Conservation (phyloP, 2,113 vertebrate species). For the Pygoscelis antarcticus region DNA sequence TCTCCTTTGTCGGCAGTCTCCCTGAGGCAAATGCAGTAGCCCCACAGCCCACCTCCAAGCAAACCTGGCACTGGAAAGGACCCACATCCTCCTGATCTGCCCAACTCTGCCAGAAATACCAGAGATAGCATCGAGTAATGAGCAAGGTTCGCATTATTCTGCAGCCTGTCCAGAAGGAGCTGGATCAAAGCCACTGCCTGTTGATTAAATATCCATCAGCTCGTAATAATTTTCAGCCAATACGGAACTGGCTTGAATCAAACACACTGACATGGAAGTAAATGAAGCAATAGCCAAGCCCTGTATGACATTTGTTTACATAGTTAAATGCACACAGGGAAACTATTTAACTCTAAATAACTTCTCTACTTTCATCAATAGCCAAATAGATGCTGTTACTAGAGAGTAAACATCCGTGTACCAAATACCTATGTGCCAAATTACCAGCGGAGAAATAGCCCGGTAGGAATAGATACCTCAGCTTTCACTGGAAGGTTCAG, state of each 20-base stretch:
- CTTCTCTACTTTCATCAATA: neutral
- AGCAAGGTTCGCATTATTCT: neutral
- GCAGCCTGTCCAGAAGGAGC: conserved; percentile 27
- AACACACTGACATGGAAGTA: neutral
- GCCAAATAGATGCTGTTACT: neutral
- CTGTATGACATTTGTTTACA: neutral
- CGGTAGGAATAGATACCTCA: neutral
- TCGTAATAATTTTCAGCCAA: neutral
- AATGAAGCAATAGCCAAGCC: conserved; percentile 6
- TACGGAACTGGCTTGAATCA: neutral
- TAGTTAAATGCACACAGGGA: neutral
- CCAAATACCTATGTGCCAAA: neutral
- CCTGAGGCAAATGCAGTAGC: neutral
- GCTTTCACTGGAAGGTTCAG: neutral
- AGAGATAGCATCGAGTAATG: neutral
- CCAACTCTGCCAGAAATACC: neutral
- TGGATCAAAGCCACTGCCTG: conserved; percentile 12
- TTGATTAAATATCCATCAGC: conserved; percentile 46
- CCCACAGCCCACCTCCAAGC: neutral
- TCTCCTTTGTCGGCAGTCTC: neutral
- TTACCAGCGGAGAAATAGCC: neutral
- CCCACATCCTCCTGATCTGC: neutral
- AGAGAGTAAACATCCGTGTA: neutral
- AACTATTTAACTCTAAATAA: neutral
- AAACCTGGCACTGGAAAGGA: neutral